phyloP scores from a whole-genome alignment of 2,113 vertebrate species.

The Nematolebias whitei region DNA sequence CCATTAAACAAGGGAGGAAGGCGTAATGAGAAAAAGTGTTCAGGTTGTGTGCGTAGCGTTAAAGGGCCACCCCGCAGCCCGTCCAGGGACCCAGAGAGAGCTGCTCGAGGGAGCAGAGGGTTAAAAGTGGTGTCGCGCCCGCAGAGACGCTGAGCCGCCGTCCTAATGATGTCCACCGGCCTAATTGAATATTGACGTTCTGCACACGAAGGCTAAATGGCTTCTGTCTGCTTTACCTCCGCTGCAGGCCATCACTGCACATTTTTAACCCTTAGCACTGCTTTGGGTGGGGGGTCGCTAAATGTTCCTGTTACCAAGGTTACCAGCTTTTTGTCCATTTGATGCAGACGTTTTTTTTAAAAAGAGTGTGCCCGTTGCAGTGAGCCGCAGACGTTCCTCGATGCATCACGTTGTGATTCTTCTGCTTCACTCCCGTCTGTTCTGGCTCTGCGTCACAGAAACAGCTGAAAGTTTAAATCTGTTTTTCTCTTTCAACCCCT shows the following conservation, averaged over 20 bases:
- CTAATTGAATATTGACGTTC: conserved; percentile 81
- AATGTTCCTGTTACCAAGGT: conserved; percentile 55
- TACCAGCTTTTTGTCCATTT: conserved; percentile 28
- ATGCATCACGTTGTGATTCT: not conserved
- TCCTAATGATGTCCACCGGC: conserved; percentile 71
- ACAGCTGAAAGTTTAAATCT: not conserved
- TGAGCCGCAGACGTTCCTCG: not conserved
- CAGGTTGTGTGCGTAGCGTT: not conserved
- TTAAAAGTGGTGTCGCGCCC: conserved; percentile 64
- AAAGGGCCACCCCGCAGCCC: conserved; percentile 15
- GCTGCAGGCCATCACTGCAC: conserved; percentile 8
- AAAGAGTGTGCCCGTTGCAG: not conserved
- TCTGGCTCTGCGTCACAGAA: too few species aligned
- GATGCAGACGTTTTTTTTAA: conserved; percentile 1
- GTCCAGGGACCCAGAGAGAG: conserved; percentile 33
- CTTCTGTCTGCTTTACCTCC: conserved; percentile 54
- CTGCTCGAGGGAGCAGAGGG: conserved; percentile 13
- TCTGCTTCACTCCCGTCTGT: not conserved
- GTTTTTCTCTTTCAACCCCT: not conserved
- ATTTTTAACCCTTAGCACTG: conserved; percentile 44
- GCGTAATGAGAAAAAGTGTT: conserved; percentile 27
- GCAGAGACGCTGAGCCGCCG: conserved; percentile 41
- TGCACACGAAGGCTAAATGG: conserved; percentile 65
- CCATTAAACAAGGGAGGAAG: conserved; percentile 27
- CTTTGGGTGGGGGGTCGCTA: conserved; percentile 34